Base-by-base conservation (phyloP, 92 coral and sea anemone genomes). In the Micromussa lordhowensis region DNA sequence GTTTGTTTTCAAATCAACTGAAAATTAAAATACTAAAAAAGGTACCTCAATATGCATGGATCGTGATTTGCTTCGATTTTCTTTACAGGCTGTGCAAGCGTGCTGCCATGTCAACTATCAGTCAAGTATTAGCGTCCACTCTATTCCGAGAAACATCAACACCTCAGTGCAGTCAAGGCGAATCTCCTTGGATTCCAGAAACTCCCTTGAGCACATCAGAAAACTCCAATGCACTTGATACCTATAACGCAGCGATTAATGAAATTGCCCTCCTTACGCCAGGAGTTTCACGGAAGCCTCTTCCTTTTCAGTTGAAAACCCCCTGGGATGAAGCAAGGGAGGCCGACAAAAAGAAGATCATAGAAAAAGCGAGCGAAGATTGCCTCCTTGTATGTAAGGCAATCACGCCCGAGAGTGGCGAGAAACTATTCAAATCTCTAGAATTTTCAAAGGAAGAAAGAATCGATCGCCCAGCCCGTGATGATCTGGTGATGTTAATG, bases 401-500 rank as follows among this genome's bases (percentile, higher is more conserved):
- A 13, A 84, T 83, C n/a, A 70, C 80, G 3, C 87, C 87, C 2
- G 28, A 71, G 26, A 13, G 51, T 26, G 90, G 90, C 22, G 9
- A 87, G 59, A 59, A 64, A 36, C 90, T 87, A 21, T 79, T 87
- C 36, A 30, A 87, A 61, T 66, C 90, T 48, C 82, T 28, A 38
- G 31, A 21, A 48, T 40, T 40, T 40, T 6, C 48, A 4, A 40
- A 40, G 48, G 48, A 40, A 40, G 48, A 40, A 40, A 40, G 48
- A 40, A 40, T 40, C 0, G 48, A 40, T 40, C 48, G 48, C 48
- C 7, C 21, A 78, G 66, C 17, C 59, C 0, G 76, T 10, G 68
- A 40, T 72, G 88, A 68, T 26, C 54, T 58, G 7, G 15, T 83
- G 29, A 30, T 4, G 44, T 11, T 36, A 10, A 74, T 75, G 88